Percentiles rank a stretch among this genome's conserved stretches.
phyloP scores from a whole-genome alignment of 2,888 invertebrate genomes.

The Andrena camellia region DNA sequence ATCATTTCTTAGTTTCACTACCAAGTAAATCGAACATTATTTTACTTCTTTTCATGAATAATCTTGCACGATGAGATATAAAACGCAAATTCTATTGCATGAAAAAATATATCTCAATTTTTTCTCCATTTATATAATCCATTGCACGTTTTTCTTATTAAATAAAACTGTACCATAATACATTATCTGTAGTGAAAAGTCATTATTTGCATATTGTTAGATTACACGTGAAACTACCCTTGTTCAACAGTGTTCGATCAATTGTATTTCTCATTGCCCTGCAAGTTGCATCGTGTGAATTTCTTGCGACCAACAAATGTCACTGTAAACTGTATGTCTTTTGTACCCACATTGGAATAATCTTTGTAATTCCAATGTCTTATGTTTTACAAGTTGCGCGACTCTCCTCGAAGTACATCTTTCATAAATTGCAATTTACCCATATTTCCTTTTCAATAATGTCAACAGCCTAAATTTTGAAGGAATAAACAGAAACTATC shows the following conservation, averaged over 20 bases:
- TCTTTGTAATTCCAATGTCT: slow-evolving; percentile 77
- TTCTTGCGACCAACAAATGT: slow-evolving; percentile 77
- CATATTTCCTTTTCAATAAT: too few relatives aligned
- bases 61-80: not conserved
- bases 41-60: not conserved
- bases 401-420: slow-evolving; percentile 73
- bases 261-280: slow-evolving; percentile 76
- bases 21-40: too few relatives aligned
- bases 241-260: slow-evolving; percentile 71
- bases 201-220: slow-evolving; percentile 11
- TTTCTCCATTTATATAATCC: not conserved
- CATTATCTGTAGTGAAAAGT: slow-evolving; percentile 5
- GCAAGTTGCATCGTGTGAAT: slow-evolving; percentile 79
- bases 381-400: slow-evolving; percentile 78
- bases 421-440: slow-evolving; percentile 48
- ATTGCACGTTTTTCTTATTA: not conserved
- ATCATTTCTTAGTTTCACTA: too few relatives aligned
- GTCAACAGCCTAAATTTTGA: not conserved
- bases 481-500: slow-evolving; percentile 1
- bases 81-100: not conserved
- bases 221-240: slow-evolving; percentile 35
- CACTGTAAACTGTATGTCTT: slow-evolving; percentile 76
- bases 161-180: not conserved
- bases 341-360: slow-evolving; percentile 79
- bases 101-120: not conserved